Evolutionary conservation across 2,797 vertebrate species (phyloP).

Genomic region (Hippocampus kuda): DNA sequence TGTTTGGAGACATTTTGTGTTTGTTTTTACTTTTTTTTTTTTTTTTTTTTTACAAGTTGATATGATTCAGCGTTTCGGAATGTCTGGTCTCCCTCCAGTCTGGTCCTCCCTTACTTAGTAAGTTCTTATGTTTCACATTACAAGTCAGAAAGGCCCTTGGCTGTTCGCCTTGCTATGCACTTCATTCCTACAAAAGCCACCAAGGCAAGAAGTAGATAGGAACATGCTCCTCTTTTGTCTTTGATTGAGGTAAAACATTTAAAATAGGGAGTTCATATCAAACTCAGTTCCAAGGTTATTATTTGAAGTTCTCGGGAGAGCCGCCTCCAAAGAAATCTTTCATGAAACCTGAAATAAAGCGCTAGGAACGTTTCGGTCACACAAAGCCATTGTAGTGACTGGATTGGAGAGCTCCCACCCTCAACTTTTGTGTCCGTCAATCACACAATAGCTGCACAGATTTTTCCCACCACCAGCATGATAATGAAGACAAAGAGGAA

Average conservation of each 20-base stretch:
- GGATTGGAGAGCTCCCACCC: constrained; percentile 57
- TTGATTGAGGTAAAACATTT: neutral
- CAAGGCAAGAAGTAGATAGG: constrained; percentile 5
- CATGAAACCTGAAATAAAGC: constrained; percentile 12
- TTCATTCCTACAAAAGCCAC: constrained; percentile 2
- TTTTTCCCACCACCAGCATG: constrained; percentile 77
- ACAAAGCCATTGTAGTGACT: constrained; percentile 34
- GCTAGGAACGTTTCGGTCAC: constrained; percentile 30
- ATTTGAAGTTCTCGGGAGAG: neutral
- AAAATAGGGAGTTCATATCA: neutral
- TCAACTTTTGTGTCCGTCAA: constrained; percentile 61
- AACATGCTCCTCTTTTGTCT: constrained; percentile 19
- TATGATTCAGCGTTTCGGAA: neutral
- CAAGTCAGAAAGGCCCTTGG: neutral
- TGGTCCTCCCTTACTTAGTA: neutral
- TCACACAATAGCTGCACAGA: constrained; percentile 55
- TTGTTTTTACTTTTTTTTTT: too few relatives aligned
- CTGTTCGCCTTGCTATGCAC: neutral
- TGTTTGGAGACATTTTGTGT: neutral
- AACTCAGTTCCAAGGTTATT: constrained; percentile 1
- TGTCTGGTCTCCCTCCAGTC: neutral
- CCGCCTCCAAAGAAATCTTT: neutral
- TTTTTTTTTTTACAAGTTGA: neutral
- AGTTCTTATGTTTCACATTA: constrained; percentile 12
- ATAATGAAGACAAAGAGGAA: constrained; percentile 66